Base-by-base conservation (phyloP, 2,113 vertebrate species). In the Talpa occidentalis region DNA sequence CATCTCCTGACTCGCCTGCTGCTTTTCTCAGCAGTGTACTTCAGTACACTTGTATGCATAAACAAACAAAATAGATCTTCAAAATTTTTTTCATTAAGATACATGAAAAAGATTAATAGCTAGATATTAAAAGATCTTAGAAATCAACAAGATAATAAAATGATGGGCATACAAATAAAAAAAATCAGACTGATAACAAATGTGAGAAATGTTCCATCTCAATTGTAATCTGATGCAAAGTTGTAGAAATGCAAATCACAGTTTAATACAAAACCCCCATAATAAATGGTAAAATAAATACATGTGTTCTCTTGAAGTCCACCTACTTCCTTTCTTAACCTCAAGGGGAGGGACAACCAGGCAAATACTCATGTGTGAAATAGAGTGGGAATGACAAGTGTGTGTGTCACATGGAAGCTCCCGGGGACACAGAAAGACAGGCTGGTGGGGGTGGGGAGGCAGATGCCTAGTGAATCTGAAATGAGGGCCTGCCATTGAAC, bases 391-490 rank as follows among this genome's bases (percentile, higher is more conserved):
- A 15, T 47, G 56, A 21, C 12, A 80, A 17, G 11, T 4, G 1
- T 7, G 6, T 35, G 4, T 40, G 24, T 44, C 14, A 49, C 24
- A 12, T 5, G 52, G 35, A 76, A 40, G 24, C 28, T 1, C 2
- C 16, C 62, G 15, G 4, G 32, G n/a, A 24, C 5, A 8, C 3
- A 22, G 15, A 37, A n/a, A 17, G 9, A 54, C 2, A 32, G 69
- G 37, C 67, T 16, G 1, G 0, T 3, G 14, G 9, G 0, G 1
- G 0, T 3, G 14, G 9, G 0, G 22, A 6, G 22, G 35, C n/a
- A 67, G 60, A 28, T 22, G 26, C 19, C n/a, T 47, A 19, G 30
- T 37, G 64, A 59, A 17, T 19, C 54, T 42, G 59, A 22, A 62
- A 92, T 26, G 35, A 78, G 81, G 40, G 77, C 15, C 28, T 42